Evolutionary conservation across 1,140 invertebrate genomes (phyloP), one percentile per base, ranked within the genome.

Genomic region (Pseudoatta argentina): DNA sequence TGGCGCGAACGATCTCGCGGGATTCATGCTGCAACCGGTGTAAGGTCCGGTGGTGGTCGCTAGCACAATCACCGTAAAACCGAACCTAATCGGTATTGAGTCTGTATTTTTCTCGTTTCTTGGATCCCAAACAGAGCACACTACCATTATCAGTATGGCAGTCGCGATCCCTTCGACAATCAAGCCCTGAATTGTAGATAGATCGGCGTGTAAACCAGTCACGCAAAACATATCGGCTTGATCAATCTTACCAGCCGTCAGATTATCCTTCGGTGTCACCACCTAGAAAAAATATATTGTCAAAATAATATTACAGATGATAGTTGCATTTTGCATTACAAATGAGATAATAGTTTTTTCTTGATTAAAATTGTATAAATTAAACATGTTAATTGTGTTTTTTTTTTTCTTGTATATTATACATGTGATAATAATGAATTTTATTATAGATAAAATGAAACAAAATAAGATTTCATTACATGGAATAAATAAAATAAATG

Each of bases 1-100:
- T 0, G 98, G 98, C 0, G 96, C 98, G 55, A 98, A 96, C 53
- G 97, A 97, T 88, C 98, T 96, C 1, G 97, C 98, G 0, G 98
- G 97, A 92, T 98, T 98, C 97, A 98, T 97, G 91, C 97, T 97
- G 64, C 97, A 97, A 1, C 97, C 97, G 6, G 97, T 98, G 87
- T 96, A 97, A 16, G 95, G 95, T 1, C 95, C 96, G 10, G 95
- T 93, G 0, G 94, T 93, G 0, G 94, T 93, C 0, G 95, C 96
- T 24, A 96, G 83, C 4, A 93, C 95, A 3, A 94, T 93, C 4
- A 96, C 94, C 2, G 95, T 93, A 0, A 96, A 86, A 27, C 96
- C 96, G 91, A 96, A 96, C 86, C 95, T 96, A 16, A 96, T 90
- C 0, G 96, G 92, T 1, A 93, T 91, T 0, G 95, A 95, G 76